Evolutionary conservation across 2,888 invertebrate species (phyloP).

Genomic region (Eristalis arbustorum): DNA sequence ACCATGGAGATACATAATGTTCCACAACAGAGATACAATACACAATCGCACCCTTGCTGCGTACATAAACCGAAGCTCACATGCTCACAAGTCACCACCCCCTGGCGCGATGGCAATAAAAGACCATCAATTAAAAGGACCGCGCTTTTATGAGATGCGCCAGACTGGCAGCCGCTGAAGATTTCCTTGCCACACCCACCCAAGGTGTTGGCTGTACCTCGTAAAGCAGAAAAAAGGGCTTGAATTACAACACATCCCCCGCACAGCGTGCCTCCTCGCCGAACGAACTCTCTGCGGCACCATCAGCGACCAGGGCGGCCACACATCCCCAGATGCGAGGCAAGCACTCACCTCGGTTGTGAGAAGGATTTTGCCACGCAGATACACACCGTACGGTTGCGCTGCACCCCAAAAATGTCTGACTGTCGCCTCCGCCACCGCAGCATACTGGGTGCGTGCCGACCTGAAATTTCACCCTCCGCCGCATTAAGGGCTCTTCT

Average conservation of each 20-base stretch:
- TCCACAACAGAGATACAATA: conserved; percentile 39
- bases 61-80: conserved; percentile 18
- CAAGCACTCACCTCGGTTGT: conserved; percentile 41
- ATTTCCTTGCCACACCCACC: conserved; percentile 60
- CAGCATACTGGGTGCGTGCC: conserved; percentile 58
- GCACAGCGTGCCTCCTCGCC: neutral
- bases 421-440: conserved; percentile 10
- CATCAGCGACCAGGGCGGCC: conserved; percentile 29
- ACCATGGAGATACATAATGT: conserved; percentile 37
- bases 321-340: conserved; percentile 56
- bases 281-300: conserved; percentile 1
- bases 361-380: conserved; percentile 47
- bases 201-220: conserved; percentile 45
- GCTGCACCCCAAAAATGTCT: conserved; percentile 53
- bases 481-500: conserved; percentile 20
- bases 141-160: conserved; percentile 59
- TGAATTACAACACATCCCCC: conserved; percentile 52
- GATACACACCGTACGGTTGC: conserved; percentile 34
- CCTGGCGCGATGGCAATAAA: neutral
- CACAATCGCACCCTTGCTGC: conserved; percentile 20
- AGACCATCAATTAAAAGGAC: conserved; percentile 50
- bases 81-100: neutral
- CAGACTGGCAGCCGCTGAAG: conserved; percentile 48
- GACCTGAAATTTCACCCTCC: conserved; percentile 66
- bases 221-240: conserved; percentile 35